Conservation (phyloP, 2,113 vertebrate species). For the human (Homo sapiens) region DNA sequence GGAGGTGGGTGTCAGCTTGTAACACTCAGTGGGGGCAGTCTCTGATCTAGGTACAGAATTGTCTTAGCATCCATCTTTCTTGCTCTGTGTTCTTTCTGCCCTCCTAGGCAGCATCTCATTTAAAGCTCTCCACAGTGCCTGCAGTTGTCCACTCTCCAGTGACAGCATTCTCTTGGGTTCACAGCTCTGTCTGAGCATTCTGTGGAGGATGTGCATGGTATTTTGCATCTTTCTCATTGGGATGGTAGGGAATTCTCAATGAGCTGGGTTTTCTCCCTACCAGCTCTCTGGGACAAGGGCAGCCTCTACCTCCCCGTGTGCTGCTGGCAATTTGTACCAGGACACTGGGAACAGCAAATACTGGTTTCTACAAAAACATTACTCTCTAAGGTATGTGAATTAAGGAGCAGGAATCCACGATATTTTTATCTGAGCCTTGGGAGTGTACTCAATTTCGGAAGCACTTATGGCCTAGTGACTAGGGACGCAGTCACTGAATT, state of each 20-base stretch:
- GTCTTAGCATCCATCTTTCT: too few relatives aligned
- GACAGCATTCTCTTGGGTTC: fast-evolving
- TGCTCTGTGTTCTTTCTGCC: neutral
- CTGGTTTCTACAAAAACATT: neutral
- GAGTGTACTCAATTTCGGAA: neutral
- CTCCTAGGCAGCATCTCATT: neutral
- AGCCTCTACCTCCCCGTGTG: too few relatives aligned
- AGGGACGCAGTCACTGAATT: neutral
- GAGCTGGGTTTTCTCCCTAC: neutral
- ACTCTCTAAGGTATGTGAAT: neutral
- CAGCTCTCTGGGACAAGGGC: neutral
- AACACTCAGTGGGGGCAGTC: fast-evolving
- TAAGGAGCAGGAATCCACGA: neutral
- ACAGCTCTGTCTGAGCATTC: neutral
- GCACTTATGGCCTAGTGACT: fast-evolving
- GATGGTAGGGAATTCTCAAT: neutral
- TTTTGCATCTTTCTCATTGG: too few relatives aligned
- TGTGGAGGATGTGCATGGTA: fast-evolving
- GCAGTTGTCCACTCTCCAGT: fast-evolving
- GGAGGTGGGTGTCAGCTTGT: fast-evolving
- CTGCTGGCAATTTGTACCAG: neutral
- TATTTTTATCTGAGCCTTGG: neutral
- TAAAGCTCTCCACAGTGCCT: neutral
- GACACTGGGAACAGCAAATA: neutral
- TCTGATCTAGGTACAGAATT: too few relatives aligned